Conservation (phyloP, 2,888 invertebrate genomes). For the Athalia circularis region DNA sequence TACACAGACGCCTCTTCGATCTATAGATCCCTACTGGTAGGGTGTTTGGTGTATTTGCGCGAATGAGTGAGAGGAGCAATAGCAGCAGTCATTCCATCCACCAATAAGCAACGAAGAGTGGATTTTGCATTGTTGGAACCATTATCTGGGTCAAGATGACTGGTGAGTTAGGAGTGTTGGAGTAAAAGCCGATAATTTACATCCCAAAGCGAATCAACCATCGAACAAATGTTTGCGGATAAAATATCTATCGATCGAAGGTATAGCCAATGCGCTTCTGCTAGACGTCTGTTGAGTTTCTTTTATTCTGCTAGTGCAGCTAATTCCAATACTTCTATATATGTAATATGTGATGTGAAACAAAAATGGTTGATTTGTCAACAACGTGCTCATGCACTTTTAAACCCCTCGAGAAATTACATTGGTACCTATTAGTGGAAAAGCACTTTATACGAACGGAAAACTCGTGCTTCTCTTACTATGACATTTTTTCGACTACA, state of each 20-base stretch:
- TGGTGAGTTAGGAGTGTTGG: neutral
- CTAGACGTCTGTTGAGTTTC: too few species aligned
- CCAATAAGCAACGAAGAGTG: neutral
- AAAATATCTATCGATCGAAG: slow-evolving; percentile 14
- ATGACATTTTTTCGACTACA: too few species aligned
- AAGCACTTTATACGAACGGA: too few species aligned
- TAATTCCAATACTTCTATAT: too few species aligned
- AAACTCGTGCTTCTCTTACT: too few species aligned
- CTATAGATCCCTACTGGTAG: too few species aligned
- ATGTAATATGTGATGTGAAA: too few species aligned
- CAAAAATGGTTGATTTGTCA: too few species aligned
- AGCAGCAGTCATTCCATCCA: neutral
- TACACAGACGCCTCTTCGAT: too few species aligned
- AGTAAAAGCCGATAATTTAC: slow-evolving; percentile 31
- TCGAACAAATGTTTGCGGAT: slow-evolving; percentile 28
- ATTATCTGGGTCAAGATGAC: slow-evolving; percentile 31
- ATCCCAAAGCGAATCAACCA: neutral
- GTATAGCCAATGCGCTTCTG: neutral
- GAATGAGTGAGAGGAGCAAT: neutral
- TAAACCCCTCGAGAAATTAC: slow-evolving; percentile 25
- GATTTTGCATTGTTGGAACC: slow-evolving; percentile 2
- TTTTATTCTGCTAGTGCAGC: too few species aligned
- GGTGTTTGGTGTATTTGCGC: slow-evolving; percentile 2
- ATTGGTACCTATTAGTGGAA: neutral
- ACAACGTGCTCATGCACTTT: slow-evolving; percentile 13